Percentiles rank a stretch among this genome's conserved stretches.
phyloP scores from a whole-genome alignment of 2,113 vertebrate species.

The Pygoscelis adeliae region DNA sequence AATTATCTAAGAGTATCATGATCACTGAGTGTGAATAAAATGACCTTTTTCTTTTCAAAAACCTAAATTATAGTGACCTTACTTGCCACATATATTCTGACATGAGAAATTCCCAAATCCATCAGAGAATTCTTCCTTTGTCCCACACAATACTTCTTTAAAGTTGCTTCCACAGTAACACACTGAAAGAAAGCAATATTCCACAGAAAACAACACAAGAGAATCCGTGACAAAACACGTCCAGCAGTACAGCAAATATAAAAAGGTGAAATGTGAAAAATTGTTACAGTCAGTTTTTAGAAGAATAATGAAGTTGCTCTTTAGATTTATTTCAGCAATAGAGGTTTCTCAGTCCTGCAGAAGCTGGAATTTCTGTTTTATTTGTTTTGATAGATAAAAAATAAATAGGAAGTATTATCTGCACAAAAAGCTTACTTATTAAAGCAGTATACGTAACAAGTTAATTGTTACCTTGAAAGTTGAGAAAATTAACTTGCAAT shows the following conservation, averaged over 20 bases:
- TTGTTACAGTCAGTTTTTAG: background rate
- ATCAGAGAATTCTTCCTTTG: constrained; percentile 82
- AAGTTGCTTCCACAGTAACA: constrained; percentile 90
- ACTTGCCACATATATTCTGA: constrained; percentile 90
- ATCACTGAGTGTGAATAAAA: background rate
- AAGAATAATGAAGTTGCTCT: background rate
- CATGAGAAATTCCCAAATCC: constrained; percentile 90
- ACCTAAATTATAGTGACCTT: constrained; percentile 58
- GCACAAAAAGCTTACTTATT: background rate
- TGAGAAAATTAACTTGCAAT: background rate
- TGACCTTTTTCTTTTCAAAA: background rate
- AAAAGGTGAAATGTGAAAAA: background rate
- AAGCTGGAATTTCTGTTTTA: background rate
- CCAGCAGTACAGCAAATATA: background rate
- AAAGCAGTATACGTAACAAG: background rate
- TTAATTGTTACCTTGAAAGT: background rate
- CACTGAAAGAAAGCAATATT: constrained; percentile 59
- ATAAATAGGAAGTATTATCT: background rate
- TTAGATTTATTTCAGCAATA: background rate
- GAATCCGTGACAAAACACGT: background rate
- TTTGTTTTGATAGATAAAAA: background rate
- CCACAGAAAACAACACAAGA: background rate
- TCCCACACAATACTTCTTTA: constrained; percentile 86
- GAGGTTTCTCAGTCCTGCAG: background rate
- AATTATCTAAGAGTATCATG: background rate